Evolutionary conservation across 92 coral and sea anemone species (phyloP).

Genomic region (Palythoa grandis): DNA sequence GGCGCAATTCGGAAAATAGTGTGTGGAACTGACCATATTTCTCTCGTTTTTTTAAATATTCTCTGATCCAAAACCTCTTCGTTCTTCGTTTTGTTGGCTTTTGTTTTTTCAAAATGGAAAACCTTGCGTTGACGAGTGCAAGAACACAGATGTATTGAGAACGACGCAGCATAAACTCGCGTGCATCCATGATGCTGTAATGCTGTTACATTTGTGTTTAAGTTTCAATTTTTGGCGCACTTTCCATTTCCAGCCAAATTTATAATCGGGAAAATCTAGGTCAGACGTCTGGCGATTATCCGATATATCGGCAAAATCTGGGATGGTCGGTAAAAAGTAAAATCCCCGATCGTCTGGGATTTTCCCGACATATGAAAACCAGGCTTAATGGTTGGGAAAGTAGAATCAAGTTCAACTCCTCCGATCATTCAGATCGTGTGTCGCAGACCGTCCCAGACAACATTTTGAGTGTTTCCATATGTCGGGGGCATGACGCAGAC

Average conservation of each 20-base stretch:
- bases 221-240: slow-evolving; percentile 27
- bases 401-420: too few species aligned
- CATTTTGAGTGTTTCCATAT: too few species aligned
- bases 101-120: slow-evolving; percentile 24
- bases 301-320: slow-evolving; percentile 28
- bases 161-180: slow-evolving; percentile 36
- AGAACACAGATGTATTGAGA: slow-evolving; percentile 48
- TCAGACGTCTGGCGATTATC: background rate
- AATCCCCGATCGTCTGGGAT: slow-evolving; percentile 28
- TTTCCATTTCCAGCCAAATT: slow-evolving; percentile 28
- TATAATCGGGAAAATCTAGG: background rate
- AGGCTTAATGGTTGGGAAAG: too few species aligned
- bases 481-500: too few species aligned
- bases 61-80: slow-evolving; percentile 55
- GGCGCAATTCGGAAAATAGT: slow-evolving; percentile 43
- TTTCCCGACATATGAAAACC: slow-evolving; percentile 23
- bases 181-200: background rate
- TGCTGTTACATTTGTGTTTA: slow-evolving; percentile 25
- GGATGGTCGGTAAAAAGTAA: slow-evolving; percentile 17
- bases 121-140: slow-evolving; percentile 51
- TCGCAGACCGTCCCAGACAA: too few species aligned
- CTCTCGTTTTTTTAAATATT: slow-evolving; percentile 50
- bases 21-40: slow-evolving; percentile 52
- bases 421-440: too few species aligned
- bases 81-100: slow-evolving; percentile 42